Base-by-base conservation (phyloP, 2,797 vertebrate genomes). In the Micropoecilia bifurca region DNA sequence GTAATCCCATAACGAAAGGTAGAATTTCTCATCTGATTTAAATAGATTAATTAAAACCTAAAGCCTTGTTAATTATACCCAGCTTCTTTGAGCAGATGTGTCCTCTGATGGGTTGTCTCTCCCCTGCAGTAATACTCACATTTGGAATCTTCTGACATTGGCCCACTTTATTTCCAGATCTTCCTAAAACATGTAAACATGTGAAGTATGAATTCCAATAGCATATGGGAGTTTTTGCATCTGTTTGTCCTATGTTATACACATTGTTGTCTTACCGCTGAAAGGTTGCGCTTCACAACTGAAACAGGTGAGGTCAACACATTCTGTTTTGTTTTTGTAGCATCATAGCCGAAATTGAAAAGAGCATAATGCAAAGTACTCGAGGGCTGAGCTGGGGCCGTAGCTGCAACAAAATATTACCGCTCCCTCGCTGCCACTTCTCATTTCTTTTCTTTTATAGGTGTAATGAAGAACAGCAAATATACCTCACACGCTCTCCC, bases 401-500 rank as follows among this genome's bases (percentile, higher is more conserved):
- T 76, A 0, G 36, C 83, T 75, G 79, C 59, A 74, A 82, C 84
- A 85, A 87, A 89, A 87, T 57, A 75, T 76, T 85, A 74, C 81
- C 74, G 78, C 80, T 90, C 80, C 82, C 85, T 81, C 2, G 80
- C 87, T 89, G 89, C 90, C 87, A 90, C 87, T 89, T 92, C 86
- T 90, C 81, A 89, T 92, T 89, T 87, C 81, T 86, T 87, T 88
- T 85, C 86, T 82, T 92, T 91, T 93, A 94, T 91, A 90, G 87
- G 82, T 90, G 93, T 94, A 94, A 94, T 90, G 90, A 93, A 94
- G 90, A 92, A 90, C 86, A 91, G 81, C 71, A 25, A 90, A 91
- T 76, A 84, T 82, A 72, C 85, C 85, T 90, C 85, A 78, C 76
- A 81, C 85, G 89, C 83, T 82, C 76, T 81, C 73, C 13, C 79